Evolutionary conservation across 2,888 invertebrate genomes (phyloP), one percentile per base, ranked within the genome.

Genomic region (Idaea straminata): DNA sequence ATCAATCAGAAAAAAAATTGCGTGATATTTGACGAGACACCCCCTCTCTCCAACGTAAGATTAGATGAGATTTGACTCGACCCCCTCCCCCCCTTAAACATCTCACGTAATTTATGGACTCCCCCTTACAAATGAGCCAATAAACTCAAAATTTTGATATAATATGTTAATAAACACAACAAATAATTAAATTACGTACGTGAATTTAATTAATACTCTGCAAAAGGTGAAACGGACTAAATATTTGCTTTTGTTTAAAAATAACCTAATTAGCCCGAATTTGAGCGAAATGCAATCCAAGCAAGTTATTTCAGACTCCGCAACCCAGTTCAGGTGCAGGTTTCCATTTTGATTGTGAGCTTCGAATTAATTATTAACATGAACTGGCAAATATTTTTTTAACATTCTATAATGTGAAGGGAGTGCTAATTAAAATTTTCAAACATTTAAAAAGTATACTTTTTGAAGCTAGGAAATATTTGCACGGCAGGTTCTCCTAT

Each of bases 231-330:
- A 47, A 10, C 47, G 10, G 10, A 10, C 47, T 47, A 5, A 10
- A 47, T 47, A 47, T 47, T 47, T 47, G 7, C 13, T 7, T 13
- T 47, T 59, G 3, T 25, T 13, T 59, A 16, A 59, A 59, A 59
- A 59, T 59, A 59, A 59, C 34, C 34, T 34, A 59, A 34, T 34
- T 59, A 10, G 13, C 34, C 59, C 59, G 34, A 16, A 59, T 59
- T 15, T 16, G 16, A 10, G 59, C 59, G 59, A 25, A 34, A 13
- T 59, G 25, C 59, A 15, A 16, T 59, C 7, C 5, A 59, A 59
- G 34, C 59, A 34, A 25, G 16, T 59, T 59, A 59, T 16, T 59
- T 59, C 34, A 59, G 5, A 16, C 13, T 34, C 13, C 25, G 13
- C 10, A 59, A 59, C 16, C 16, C 10, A 59, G 13, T 59, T 59